Percentiles rank a stretch among this genome's conserved stretches.
Evolutionary conservation across 2,797 vertebrate genomes (phyloP).

Genomic region (Ctenosaura bakeri): DNA sequence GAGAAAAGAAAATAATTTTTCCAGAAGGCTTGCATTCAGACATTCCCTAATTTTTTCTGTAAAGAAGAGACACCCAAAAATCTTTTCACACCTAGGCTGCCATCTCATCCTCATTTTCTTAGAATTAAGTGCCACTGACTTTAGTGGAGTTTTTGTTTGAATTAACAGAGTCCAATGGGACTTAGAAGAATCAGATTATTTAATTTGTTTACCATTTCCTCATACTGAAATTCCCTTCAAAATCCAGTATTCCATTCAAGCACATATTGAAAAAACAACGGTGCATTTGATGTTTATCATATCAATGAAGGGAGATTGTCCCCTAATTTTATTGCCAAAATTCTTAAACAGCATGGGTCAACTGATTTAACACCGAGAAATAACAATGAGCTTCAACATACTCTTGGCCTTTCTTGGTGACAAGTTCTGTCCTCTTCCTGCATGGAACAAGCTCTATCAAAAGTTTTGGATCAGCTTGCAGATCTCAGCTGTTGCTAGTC

Average conservation of each 20-base stretch:
- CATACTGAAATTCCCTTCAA: neutral
- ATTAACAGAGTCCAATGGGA: neutral
- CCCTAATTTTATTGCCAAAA: conserved; percentile 34
- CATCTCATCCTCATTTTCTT: neutral
- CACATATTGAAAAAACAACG: neutral
- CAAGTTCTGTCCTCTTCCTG: conserved; percentile 42
- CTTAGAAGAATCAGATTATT: neutral
- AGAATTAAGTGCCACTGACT: neutral
- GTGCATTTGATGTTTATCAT: conserved; percentile 40
- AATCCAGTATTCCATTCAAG: conserved; percentile 25
- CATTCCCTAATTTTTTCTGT: conserved; percentile 13
- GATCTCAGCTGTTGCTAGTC: neutral
- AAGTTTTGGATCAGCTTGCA: conserved; percentile 8
- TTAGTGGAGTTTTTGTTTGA: neutral
- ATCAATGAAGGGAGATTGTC: conserved; percentile 13
- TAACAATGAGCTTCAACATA: conserved; percentile 9
- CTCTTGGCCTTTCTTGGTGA: conserved; percentile 31
- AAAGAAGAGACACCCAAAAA: conserved; percentile 28
- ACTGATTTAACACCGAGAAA: conserved; percentile 1
- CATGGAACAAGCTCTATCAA: conserved; percentile 47
- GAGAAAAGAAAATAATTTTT: too few species aligned
- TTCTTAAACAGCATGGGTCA: neutral
- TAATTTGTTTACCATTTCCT: neutral
- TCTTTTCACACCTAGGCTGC: neutral
- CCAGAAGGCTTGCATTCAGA: conserved; percentile 20